phyloP scores from a whole-genome alignment of 2,113 vertebrate species.

The Pluvialis apricaria region DNA sequence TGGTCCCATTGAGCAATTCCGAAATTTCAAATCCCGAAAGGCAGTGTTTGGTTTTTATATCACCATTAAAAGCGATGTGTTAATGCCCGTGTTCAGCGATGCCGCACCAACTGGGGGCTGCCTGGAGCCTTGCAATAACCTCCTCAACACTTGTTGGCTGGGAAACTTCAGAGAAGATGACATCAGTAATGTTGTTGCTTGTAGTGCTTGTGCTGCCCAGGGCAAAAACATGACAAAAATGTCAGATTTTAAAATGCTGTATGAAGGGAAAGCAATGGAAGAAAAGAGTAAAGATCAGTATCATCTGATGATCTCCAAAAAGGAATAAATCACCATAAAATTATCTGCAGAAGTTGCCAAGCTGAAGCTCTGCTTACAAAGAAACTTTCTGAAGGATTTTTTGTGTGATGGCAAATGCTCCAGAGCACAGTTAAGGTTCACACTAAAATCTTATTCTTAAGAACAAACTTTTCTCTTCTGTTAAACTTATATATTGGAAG shows the following conservation, averaged over 20 bases:
- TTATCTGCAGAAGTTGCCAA: neutral
- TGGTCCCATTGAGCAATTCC: neutral
- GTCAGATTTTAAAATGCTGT: neutral
- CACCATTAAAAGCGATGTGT: fast-evolving
- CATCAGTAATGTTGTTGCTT: neutral
- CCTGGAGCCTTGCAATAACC: neutral
- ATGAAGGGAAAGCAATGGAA: neutral
- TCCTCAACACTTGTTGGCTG: neutral
- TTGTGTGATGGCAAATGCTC: neutral
- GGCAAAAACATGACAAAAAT: conserved; percentile 10
- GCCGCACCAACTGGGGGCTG: neutral
- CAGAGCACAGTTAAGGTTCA: neutral
- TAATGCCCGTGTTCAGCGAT: neutral
- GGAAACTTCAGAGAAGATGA: neutral
- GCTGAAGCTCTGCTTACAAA: neutral
- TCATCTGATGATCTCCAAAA: conserved; percentile 12
- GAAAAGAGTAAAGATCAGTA: neutral
- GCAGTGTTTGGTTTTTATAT: neutral
- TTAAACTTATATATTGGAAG: neutral
- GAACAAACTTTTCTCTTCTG: neutral
- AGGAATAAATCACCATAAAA: conserved; percentile 55
- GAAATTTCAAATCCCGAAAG: neutral
- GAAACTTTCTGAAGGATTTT: neutral
- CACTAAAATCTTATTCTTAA: neutral
- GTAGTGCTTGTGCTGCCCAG: neutral